Percentiles rank a stretch among this genome's conserved stretches.
phyloP scores from a whole-genome alignment of 2,888 invertebrate genomes.

The Eupithecia subfuscata region DNA sequence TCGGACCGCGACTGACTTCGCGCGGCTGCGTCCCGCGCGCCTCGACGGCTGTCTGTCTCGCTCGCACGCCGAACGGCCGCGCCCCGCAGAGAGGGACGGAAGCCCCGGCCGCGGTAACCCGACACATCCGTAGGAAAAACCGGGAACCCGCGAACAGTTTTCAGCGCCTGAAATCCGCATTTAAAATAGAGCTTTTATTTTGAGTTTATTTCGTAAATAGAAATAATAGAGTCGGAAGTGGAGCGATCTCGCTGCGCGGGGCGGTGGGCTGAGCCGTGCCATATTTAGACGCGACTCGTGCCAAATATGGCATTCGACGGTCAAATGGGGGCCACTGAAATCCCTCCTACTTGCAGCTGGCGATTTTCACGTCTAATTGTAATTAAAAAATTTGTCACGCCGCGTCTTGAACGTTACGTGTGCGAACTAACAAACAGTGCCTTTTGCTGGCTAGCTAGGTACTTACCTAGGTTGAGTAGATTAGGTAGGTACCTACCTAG shows the following conservation, averaged over 20 bases:
- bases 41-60: slow-evolving; percentile 77
- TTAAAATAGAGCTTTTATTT: slow-evolving; percentile 83
- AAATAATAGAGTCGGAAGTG: slow-evolving; percentile 83
- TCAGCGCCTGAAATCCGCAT: slow-evolving; percentile 81
- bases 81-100: slow-evolving; percentile 65
- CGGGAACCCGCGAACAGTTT: slow-evolving; percentile 78
- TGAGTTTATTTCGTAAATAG: slow-evolving; percentile 84
- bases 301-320: slow-evolving; percentile 92
- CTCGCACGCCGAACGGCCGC: slow-evolving; percentile 51
- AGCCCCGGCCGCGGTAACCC: slow-evolving; percentile 70
- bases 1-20: slow-evolving; percentile 85
- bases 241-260: slow-evolving; percentile 63
- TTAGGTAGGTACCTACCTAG: not conserved
- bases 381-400: slow-evolving; percentile 83
- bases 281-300: slow-evolving; percentile 92
- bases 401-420: slow-evolving; percentile 59
- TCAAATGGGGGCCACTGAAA: slow-evolving; percentile 92
- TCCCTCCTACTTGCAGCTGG: slow-evolving; percentile 87
- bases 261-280: slow-evolving; percentile 88
- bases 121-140: slow-evolving; percentile 82
- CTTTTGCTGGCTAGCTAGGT: slow-evolving; percentile 21
- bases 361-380: slow-evolving; percentile 80
- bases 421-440: slow-evolving; percentile 42
- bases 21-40: slow-evolving; percentile 73
- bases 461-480: not conserved